Percentiles rank a stretch among this genome's conserved stretches.
Conservation (phyloP, 2,113 vertebrate species). For the Cyphomyrus plagiostoma region DNA sequence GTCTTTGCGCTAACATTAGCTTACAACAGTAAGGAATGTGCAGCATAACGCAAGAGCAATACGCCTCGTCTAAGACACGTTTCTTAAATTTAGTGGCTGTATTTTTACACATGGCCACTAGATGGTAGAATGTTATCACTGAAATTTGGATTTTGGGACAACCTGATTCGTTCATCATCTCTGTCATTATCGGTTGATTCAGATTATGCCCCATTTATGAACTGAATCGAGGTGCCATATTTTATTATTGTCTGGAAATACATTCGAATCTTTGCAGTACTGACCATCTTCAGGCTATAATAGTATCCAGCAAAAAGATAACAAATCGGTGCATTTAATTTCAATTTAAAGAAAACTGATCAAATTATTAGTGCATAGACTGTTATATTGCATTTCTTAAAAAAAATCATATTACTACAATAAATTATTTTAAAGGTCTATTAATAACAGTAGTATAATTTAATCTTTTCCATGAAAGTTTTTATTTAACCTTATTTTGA, state of each 20-base stretch:
- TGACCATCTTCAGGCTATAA: background rate
- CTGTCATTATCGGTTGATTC: background rate
- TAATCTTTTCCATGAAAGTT: background rate
- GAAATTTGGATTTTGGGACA: background rate
- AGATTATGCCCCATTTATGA: background rate
- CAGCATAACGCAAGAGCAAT: background rate
- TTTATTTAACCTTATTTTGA: background rate
- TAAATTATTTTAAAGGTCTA: background rate
- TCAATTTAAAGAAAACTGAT: background rate
- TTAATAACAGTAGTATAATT: background rate
- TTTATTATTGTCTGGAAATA: background rate
- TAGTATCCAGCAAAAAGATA: background rate
- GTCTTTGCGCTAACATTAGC: background rate
- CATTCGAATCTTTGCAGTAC: background rate
- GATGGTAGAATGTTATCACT: conserved; percentile 56
- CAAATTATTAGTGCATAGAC: background rate
- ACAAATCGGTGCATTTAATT: background rate
- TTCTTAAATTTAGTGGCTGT: conserved; percentile 3
- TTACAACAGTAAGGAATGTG: background rate
- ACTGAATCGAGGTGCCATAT: background rate
- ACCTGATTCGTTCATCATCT: background rate
- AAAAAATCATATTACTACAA: background rate
- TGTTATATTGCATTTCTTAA: background rate
- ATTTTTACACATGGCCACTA: conserved; percentile 42
- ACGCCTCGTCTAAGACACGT: background rate